Percentiles rank a stretch among this genome's conserved stretches.
Conservation (phyloP, 2,888 invertebrate species). For the Ferrisia virgata region DNA sequence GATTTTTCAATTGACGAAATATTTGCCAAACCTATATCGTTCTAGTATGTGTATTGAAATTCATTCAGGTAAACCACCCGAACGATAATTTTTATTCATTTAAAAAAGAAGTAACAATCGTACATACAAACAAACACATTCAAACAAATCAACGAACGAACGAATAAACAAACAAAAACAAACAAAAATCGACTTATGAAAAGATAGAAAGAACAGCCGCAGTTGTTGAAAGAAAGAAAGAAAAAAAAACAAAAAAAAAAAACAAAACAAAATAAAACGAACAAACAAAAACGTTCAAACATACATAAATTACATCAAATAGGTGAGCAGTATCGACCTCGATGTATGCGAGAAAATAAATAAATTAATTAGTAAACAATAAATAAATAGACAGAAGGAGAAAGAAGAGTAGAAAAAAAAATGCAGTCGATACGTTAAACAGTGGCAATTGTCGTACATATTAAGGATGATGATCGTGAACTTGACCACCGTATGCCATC, state of each 20-base stretch:
- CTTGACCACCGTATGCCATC: conserved; percentile 75
- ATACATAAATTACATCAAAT: background rate
- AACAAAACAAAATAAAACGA: background rate
- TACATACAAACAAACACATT: too few species aligned
- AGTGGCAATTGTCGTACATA: conserved; percentile 49
- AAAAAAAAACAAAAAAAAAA: background rate
- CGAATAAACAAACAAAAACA: background rate
- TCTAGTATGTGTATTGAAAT: too few species aligned
- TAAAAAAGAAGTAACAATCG: background rate
- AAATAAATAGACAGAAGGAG: background rate
- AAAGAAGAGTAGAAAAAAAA: background rate
- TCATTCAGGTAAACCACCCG: too few species aligned
- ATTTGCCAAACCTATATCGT: too few species aligned
- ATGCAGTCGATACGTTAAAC: too few species aligned
- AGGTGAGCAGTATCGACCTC: too few species aligned
- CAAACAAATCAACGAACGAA: background rate
- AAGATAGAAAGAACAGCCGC: background rate
- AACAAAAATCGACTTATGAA: background rate
- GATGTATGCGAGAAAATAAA: background rate
- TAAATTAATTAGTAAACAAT: background rate
- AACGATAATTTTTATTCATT: background rate
- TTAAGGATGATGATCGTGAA: conserved; percentile 52
- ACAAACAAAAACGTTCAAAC: background rate
- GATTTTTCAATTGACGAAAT: too few species aligned
- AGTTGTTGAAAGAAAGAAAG: background rate